Evolutionary conservation across 2,888 invertebrate genomes (phyloP).

Genomic region (Thymelicus sylvestris): DNA sequence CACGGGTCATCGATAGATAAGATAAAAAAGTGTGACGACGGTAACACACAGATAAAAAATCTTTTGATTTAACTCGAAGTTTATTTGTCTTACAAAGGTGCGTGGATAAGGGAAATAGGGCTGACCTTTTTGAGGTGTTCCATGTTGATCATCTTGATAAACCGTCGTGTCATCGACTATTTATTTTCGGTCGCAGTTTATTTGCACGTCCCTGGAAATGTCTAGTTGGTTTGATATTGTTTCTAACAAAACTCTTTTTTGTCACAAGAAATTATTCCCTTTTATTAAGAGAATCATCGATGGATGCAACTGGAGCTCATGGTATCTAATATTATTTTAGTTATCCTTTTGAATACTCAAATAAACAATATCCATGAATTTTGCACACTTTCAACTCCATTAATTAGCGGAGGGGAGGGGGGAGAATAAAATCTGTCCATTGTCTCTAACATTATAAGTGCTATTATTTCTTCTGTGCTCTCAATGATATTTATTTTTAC

Average conservation of each 20-base stretch:
- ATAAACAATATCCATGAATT: no score
- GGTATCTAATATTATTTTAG: no score
- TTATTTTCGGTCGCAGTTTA: conserved; percentile 1
- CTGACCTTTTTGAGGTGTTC: conserved; percentile 1
- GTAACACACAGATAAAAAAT: neutral
- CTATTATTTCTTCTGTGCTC: no score
- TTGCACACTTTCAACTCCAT: no score
- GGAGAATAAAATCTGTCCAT: no score
- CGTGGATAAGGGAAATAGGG: neutral
- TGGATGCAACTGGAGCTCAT: no score
- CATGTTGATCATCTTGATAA: conserved; percentile 15
- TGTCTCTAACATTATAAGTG: no score
- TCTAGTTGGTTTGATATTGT: neutral
- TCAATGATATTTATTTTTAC: no score
- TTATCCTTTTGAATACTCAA: no score
- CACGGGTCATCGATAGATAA: neutral
- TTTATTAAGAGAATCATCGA: no score
- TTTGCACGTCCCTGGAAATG: conserved; percentile 1
- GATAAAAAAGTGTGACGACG: neutral
- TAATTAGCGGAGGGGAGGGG: no score
- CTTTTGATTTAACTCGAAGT: conserved; percentile 1
- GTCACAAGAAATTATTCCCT: no score
- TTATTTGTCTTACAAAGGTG: conserved; percentile 5
- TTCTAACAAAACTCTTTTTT: neutral
- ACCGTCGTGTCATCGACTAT: neutral